Evolutionary conservation across 2,888 invertebrate genomes (phyloP).

Genomic region (Nematopogon swammerdamellus): DNA sequence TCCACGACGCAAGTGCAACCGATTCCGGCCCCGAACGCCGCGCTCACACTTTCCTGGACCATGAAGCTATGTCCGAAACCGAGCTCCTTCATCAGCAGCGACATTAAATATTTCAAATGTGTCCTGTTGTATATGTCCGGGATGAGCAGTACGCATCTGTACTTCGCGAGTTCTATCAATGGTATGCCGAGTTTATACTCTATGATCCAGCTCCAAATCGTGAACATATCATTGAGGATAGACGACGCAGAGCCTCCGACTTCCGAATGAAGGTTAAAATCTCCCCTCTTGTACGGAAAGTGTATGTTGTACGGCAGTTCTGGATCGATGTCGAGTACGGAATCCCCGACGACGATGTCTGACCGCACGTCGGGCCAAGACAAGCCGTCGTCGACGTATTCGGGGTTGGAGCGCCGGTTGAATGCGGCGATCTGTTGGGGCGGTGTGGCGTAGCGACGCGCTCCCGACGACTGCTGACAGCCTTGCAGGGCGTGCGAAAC

Average conservation of each 20-base stretch:
- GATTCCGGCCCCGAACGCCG: conserved; percentile 49
- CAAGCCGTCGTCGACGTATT: conserved; percentile 54
- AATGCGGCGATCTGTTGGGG: conserved; percentile 88
- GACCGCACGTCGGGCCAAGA: conserved; percentile 63
- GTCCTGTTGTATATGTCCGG: conserved; percentile 87
- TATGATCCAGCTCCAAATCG: conserved; percentile 84
- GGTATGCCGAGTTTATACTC: conserved; percentile 74
- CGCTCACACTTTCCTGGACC: conserved; percentile 65
- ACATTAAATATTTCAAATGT: conserved; percentile 81
- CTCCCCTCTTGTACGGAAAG: conserved; percentile 86
- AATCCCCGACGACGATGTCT: conserved; percentile 72
- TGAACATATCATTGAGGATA: conserved; percentile 79
- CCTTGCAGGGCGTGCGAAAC: conserved; percentile 85
- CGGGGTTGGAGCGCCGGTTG: conserved; percentile 76
- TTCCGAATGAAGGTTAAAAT: conserved; percentile 79
- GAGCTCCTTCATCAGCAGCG: conserved; percentile 73
- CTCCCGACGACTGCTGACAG: conserved; percentile 79
- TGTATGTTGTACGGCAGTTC: conserved; percentile 78
- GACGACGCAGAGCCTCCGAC: conserved; percentile 84
- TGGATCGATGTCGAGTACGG: conserved; percentile 67
- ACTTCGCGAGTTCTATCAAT: conserved; percentile 66
- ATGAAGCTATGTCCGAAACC: conserved; percentile 85
- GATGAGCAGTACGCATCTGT: conserved; percentile 83
- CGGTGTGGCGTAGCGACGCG: conserved; percentile 78
- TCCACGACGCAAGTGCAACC: conserved; percentile 90